Base-by-base conservation (phyloP, 2,888 invertebrate species). In the Azorinus chamasolen region DNA sequence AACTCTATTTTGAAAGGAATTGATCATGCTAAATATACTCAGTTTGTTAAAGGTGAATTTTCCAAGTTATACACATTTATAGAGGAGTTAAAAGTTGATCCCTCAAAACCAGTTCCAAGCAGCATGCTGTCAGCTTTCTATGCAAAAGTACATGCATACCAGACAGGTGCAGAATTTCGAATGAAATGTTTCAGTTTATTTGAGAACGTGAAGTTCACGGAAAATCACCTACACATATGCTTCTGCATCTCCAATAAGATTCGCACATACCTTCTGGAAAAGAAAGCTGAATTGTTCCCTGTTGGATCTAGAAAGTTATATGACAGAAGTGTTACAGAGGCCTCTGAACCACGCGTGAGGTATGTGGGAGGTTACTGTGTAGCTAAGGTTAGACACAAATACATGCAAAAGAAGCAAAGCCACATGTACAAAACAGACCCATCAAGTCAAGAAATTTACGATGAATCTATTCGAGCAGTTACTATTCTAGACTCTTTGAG, bases 331-430 rank as follows among this genome's bases (percentile, higher is more conserved):
- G 51, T 73, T 0, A 73, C 73, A 39, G 45, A 66, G 14, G 66
- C 74, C 16, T 75, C 69, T 4, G 24, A 59, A 37, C 64, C 75
- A 22, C 37, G 75, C 48, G 51, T 75, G 14, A 69, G 75, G 27
- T 75, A 75, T 58, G 37, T 69, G 46, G 75, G 64, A 10, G 69
- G 69, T 5, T 69, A 64, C 39, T 74, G 63, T 37, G 51, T 68
- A 24, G 68, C 57, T 18, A 63, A 62, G 58, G 46, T 57, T n/a
- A 50, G 51, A 22, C 46, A 58, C 24, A 75, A 69, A 39, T 70
- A 55, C 27, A 45, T 64, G 4, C 53, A 22, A 2, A 64, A 64
- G 57, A 64, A 64, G 6, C 46, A 45, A 43, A 27, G 48, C 4
- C 18, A 39, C 25, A 61, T 46, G 41, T 75, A 64, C 50, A 46